phyloP scores from a whole-genome alignment of 2,113 vertebrate genomes.

The Emydocephalus ijimae region DNA sequence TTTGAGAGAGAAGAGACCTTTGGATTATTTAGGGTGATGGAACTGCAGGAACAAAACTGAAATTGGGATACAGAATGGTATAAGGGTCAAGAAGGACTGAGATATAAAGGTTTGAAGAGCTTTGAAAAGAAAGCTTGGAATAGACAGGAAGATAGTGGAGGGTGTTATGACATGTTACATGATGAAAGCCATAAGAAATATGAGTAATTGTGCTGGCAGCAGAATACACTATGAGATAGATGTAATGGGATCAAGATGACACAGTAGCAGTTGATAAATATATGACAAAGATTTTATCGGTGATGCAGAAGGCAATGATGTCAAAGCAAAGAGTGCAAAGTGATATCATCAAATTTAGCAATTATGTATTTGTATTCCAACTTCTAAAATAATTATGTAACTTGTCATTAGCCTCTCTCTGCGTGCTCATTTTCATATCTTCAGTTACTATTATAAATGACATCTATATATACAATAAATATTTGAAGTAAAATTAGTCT shows the following conservation, averaged over 20 bases:
- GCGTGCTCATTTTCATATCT: not conserved
- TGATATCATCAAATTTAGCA: not conserved
- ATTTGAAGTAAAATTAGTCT: not conserved
- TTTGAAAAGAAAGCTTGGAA: not conserved
- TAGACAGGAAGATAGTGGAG: not conserved
- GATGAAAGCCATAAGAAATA: not conserved
- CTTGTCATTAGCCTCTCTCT: not conserved
- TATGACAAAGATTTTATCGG: not conserved
- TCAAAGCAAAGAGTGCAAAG: not conserved
- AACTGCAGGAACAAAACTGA: not conserved
- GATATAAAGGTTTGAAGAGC: not conserved
- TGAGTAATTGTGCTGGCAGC: not conserved
- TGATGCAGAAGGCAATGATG: not conserved
- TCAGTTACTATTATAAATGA: not conserved
- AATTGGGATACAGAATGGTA: not conserved
- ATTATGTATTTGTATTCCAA: not conserved
- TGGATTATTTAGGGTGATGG: not conserved
- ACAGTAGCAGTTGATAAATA: not conserved
- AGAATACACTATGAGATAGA: not conserved
- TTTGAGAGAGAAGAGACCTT: not conserved
- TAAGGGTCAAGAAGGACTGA: not conserved
- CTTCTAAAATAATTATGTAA: not conserved
- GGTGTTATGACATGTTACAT: not conserved
- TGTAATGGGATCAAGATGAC: not conserved
- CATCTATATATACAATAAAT: not conserved